Base-by-base conservation (phyloP, 2,888 invertebrate species). In the Eulithis prunata region DNA sequence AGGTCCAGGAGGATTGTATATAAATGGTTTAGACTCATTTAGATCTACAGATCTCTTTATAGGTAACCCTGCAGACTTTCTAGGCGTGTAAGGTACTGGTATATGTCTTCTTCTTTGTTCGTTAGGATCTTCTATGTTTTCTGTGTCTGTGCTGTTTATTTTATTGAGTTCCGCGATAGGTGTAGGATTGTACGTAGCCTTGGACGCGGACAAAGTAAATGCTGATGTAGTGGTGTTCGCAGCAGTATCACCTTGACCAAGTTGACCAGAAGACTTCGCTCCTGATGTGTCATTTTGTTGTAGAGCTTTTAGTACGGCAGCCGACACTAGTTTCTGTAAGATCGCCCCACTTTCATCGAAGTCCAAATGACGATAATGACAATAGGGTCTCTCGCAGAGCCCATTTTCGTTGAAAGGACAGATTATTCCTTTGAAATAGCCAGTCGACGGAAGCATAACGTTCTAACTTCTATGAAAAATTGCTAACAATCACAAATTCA, bases 361-460 rank as follows among this genome's bases (percentile, higher is more conserved):
- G 81, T 95, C 96, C 74, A 95, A 94, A 89, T 98, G 98, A 82
- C 97, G 96, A 88, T 97, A 98, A 91, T 98, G 98, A 91, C 98
- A 98, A 89, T 98, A 97, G 28, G 98, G 98, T 79, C 98, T 94
- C 75, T 96, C 96, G 90, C 98, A 98, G 58, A 95, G 90, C 69
- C 96, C 96, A 83, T 94, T 95, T 79, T 96, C 95, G 85, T 95
- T 97, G 91, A 96, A 98, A 32, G 98, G 98, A 86, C 98, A 98
- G 78, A 94, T 95, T 72, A 97, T 95, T 78, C 95, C 95, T 90
- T 97, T 96, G 83, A 98, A 98, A 85, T 97, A 96, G 71, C 98
- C 98, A 75, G 97, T 96, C 66, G 98, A 96, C 49, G 98, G 97
- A 81, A 98, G 94, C 98, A 98, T 98, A 86, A 90, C 82, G 70